phyloP scores from a whole-genome alignment of 2,797 vertebrate genomes.

The Nyctalus aviator region DNA sequence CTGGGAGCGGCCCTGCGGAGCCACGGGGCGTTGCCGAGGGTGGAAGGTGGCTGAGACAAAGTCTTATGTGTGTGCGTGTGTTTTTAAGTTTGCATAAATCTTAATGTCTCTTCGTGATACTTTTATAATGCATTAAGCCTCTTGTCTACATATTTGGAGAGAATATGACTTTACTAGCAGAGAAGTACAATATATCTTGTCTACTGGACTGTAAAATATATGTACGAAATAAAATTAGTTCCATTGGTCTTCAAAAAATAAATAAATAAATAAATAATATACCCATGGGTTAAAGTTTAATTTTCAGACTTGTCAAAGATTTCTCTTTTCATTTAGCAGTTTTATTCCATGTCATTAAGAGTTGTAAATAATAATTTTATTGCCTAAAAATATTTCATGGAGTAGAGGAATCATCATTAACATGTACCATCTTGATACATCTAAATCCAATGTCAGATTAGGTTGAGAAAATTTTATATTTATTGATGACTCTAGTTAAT shows the following conservation, averaged over 20 bases:
- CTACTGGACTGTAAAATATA: conserved; percentile 94
- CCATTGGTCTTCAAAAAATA: conserved; percentile 91
- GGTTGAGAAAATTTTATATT: conserved; percentile 7
- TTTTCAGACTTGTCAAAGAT: background rate
- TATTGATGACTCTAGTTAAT: background rate
- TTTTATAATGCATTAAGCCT: conserved; percentile 86
- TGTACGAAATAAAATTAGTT: conserved; percentile 95
- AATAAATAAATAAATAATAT: background rate
- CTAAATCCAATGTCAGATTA: background rate
- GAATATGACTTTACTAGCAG: conserved; percentile 92
- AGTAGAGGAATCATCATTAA: background rate
- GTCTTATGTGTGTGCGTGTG: conserved; percentile 50
- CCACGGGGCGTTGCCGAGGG: conserved; percentile 45
- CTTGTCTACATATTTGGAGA: conserved; percentile 91
- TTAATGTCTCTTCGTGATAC: conserved; percentile 86
- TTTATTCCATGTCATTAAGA: conserved; percentile 19
- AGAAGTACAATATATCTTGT: conserved; percentile 91
- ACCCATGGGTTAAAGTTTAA: background rate
- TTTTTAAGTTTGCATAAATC: conserved; percentile 81
- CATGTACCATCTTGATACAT: background rate
- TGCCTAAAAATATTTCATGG: conserved; percentile 16
- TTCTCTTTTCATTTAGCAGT: background rate
- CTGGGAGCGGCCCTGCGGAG: conserved; percentile 81
- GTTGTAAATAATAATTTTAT: background rate
- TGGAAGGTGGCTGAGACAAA: conserved; percentile 55